Percentiles rank a stretch among this genome's conserved stretches.
phyloP scores from a whole-genome alignment of 1,140 invertebrate species.

The Steinernema feltiae region DNA sequence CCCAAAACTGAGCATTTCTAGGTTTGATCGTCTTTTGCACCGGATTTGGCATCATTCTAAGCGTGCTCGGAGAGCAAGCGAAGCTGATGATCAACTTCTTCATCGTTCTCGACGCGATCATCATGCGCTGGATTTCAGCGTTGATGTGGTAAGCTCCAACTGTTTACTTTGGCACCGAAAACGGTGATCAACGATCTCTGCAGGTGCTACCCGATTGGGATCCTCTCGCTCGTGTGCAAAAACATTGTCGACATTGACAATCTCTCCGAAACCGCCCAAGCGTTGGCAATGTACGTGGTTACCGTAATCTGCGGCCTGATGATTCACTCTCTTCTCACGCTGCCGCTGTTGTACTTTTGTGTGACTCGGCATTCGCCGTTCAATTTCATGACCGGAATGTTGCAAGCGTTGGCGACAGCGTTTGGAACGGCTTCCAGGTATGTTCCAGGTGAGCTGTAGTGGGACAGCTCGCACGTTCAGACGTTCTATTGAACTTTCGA shows the following conservation, averaged over 20 bases:
- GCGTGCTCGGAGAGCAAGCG: slow-evolving; percentile 59
- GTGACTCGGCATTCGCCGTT: slow-evolving; percentile 74
- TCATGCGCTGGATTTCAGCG: slow-evolving; percentile 67
- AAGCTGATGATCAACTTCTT: slow-evolving; percentile 62
- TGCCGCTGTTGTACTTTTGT: slow-evolving; percentile 67
- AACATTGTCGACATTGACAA: slow-evolving; percentile 82
- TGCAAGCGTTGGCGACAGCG: slow-evolving; percentile 79
- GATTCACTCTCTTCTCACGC: slow-evolving; percentile 52
- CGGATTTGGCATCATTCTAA: slow-evolving; percentile 62
- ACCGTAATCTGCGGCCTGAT: slow-evolving; percentile 79
- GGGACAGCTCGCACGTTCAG: too few relatives aligned
- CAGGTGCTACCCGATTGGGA: slow-evolving; percentile 84
- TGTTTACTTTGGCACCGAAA: background rate
- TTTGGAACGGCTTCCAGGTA: slow-evolving; percentile 85
- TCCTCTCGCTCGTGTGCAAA: slow-evolving; percentile 78
- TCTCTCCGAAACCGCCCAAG: slow-evolving; percentile 72
- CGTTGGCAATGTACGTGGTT: slow-evolving; percentile 80
- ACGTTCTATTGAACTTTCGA: too few relatives aligned
- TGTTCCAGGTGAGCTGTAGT: slow-evolving; percentile 21
- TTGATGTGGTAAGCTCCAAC: slow-evolving; percentile 71
- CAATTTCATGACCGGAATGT: slow-evolving; percentile 73
- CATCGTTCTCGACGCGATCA: slow-evolving; percentile 61
- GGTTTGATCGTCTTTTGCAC: slow-evolving; percentile 63
- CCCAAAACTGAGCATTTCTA: slow-evolving; percentile 40
- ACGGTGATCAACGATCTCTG: slow-evolving; percentile 23